Evolutionary conservation across 2,113 vertebrate genomes (phyloP).

Genomic region (Notothenia coriiceps): DNA sequence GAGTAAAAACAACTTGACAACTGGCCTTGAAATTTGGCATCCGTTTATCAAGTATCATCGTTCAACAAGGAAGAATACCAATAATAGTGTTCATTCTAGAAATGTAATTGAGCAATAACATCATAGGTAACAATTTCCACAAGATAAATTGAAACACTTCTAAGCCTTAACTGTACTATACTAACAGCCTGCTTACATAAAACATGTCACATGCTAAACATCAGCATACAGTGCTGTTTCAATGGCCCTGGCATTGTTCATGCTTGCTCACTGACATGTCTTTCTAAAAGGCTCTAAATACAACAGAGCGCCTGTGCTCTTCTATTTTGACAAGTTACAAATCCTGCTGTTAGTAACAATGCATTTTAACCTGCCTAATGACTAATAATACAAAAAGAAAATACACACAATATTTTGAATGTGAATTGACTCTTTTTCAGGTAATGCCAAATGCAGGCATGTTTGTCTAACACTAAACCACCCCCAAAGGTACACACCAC

Average conservation of each 20-base stretch:
- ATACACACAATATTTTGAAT: background rate
- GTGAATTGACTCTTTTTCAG: background rate
- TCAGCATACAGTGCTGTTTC: background rate
- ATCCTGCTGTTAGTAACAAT: no score
- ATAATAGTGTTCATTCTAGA: background rate
- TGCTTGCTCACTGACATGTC: background rate
- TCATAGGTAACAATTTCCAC: no score
- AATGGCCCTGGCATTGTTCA: background rate
- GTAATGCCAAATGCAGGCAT: background rate
- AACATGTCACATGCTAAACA: background rate
- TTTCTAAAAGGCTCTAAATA: background rate
- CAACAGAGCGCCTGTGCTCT: background rate
- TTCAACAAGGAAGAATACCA: background rate
- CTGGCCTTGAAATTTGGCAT: background rate
- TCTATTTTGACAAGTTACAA: no score
- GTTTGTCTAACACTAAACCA: background rate
- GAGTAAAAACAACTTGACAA: background rate
- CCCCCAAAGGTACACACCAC: background rate
- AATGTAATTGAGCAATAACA: background rate
- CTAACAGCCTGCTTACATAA: background rate
- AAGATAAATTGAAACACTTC: no score
- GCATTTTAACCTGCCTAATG: background rate
- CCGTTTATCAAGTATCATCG: background rate
- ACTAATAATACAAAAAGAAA: background rate
- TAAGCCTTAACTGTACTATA: background rate